phyloP scores from a whole-genome alignment of 2,113 vertebrate species.

The Oncorhynchus kisutch region DNA sequence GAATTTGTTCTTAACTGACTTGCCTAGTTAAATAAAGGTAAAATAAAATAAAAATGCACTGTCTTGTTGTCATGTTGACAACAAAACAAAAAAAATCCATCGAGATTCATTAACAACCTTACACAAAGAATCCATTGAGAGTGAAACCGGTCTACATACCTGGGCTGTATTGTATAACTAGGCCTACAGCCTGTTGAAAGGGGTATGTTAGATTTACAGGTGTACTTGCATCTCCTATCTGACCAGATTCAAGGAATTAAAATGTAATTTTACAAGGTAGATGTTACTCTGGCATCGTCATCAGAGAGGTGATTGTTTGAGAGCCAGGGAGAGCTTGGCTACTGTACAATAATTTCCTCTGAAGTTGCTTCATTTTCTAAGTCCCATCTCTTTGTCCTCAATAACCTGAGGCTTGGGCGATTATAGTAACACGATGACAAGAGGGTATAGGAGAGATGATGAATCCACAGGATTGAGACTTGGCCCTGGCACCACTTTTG shows the following conservation, averaged over 20 bases:
- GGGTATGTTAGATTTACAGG: slow-evolving; percentile 34
- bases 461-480: neutral
- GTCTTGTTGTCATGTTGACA: neutral
- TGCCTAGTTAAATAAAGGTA: no score
- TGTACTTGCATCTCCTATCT: slow-evolving; percentile 38
- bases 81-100: slow-evolving; percentile 5
- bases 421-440: neutral
- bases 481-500: neutral
- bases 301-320: neutral
- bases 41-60: neutral
- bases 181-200: slow-evolving; percentile 40
- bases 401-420: neutral
- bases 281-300: neutral
- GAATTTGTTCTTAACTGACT: no score
- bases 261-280: neutral
- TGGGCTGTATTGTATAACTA: slow-evolving; percentile 36
- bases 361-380: neutral
- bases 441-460: neutral
- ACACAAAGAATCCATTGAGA: slow-evolving; percentile 41
- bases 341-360: neutral
- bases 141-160: slow-evolving; percentile 22
- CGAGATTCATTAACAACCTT: neutral
- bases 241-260: neutral
- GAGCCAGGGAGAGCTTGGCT: neutral
- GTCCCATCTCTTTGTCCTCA: neutral